These are phyloP conservation scores for Solenopsis fugax DNA, from an alignment of 1,140 invertebrate species.

Conservation along the genomic window DNA sequence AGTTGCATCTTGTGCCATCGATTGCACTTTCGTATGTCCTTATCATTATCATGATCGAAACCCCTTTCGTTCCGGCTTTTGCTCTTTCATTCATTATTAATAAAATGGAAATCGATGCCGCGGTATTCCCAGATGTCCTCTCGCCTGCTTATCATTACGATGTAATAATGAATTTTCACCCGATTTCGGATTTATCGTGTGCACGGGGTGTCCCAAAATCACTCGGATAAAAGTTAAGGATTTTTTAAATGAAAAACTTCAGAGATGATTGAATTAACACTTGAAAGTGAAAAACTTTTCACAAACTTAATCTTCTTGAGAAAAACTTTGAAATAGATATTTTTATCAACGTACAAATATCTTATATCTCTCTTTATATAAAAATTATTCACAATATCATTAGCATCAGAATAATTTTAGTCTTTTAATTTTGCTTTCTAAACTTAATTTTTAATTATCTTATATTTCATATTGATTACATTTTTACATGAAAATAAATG, in stretches of 20 bases:
- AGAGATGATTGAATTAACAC: background rate
- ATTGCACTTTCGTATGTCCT: constrained; percentile 9
- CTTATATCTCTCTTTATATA: background rate
- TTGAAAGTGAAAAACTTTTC: background rate
- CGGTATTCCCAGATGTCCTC: constrained; percentile 19
- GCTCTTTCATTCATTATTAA: constrained; percentile 39
- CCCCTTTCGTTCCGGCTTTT: constrained; percentile 24
- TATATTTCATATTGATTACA: background rate
- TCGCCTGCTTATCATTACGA: constrained; percentile 16
- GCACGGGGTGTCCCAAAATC: background rate
- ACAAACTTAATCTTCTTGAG: background rate
- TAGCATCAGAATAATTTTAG: background rate
- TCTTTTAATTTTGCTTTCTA: background rate
- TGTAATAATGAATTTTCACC: constrained; percentile 26
- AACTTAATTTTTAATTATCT: background rate
- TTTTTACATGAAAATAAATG: background rate
- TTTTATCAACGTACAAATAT: background rate
- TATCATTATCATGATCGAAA: constrained; percentile 15
- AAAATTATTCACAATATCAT: background rate
- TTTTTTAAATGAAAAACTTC: background rate
- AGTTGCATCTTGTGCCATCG: constrained; percentile 33
- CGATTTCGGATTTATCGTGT: background rate
- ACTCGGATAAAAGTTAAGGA: background rate
- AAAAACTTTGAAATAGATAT: background rate
- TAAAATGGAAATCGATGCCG: constrained; percentile 10